A percentile compares a stretch with the other conserved stretches of the same genome.
Evolutionary conservation across 2,113 vertebrate species (phyloP).

Genomic region (Laterallus jamaicensis): DNA sequence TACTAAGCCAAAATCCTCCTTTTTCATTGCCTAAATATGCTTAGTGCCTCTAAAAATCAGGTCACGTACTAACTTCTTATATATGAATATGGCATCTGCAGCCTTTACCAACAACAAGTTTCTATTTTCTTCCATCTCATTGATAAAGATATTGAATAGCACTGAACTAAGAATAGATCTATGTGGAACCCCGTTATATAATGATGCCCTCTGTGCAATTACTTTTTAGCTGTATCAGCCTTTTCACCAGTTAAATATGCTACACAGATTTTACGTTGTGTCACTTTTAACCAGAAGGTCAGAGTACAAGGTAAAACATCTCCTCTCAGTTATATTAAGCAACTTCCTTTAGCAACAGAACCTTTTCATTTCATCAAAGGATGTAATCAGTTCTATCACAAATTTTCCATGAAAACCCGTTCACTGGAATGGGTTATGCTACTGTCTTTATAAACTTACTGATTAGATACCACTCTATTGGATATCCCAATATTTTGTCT

Average conservation of each 20-base stretch:
- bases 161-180: constrained; percentile 61
- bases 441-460: constrained; percentile 12
- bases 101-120: constrained; percentile 69
- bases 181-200: constrained; percentile 66
- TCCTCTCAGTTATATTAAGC: neutral
- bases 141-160: constrained; percentile 71
- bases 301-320: constrained; percentile 30
- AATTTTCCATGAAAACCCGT: constrained; percentile 34
- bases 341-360: constrained; percentile 29
- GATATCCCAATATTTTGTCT: neutral
- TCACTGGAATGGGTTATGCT: constrained; percentile 16
- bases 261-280: constrained; percentile 26
- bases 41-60: constrained; percentile 55
- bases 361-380: constrained; percentile 16
- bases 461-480: neutral
- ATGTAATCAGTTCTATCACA: constrained; percentile 24
- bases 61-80: constrained; percentile 69
- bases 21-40: constrained; percentile 54
- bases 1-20: constrained; percentile 53
- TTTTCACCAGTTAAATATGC: constrained; percentile 47
- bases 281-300: constrained; percentile 59
- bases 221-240: constrained; percentile 60
- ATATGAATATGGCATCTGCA: constrained; percentile 70
- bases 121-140: constrained; percentile 71
- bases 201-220: constrained; percentile 65